A percentile compares a stretch with the other conserved stretches of the same genome.
phyloP scores from a whole-genome alignment of 2,797 vertebrate species.

The Molossus alvarezi region DNA sequence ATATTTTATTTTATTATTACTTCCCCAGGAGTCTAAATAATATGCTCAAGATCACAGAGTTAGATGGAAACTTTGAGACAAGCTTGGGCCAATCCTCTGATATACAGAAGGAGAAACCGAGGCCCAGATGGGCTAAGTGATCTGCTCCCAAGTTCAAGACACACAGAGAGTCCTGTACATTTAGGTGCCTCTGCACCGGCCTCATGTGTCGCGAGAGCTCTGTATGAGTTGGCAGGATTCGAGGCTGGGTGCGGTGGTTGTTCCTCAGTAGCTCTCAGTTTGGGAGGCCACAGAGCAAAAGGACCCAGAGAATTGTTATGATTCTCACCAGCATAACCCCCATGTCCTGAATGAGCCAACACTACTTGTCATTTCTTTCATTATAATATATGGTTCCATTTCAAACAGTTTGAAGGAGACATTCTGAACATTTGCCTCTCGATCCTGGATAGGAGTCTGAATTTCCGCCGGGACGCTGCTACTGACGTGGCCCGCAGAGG shows the following conservation, averaged over 20 bases:
- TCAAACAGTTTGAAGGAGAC: conserved; percentile 89
- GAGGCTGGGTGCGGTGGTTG: not conserved
- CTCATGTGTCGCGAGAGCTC: not conserved
- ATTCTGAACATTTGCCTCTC: conserved; percentile 89
- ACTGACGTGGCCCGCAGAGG: conserved; percentile 88
- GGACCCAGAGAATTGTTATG: rapidly evolving
- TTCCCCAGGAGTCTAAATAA: conserved; percentile 38
- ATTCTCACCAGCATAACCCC: not conserved
- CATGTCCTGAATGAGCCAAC: rapidly evolving
- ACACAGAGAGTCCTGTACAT: no score
- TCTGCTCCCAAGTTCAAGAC: not conserved
- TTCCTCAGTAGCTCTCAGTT: not conserved
- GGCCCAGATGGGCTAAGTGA: not conserved
- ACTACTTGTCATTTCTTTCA: not conserved
- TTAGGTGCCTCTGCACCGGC: not conserved
- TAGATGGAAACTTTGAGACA: conserved; percentile 18
- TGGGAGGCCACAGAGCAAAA: not conserved
- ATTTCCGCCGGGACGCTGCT: conserved; percentile 87
- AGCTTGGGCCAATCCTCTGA: not conserved
- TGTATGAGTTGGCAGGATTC: not conserved
- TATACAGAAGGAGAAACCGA: not conserved
- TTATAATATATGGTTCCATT: not conserved
- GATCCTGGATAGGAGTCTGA: conserved; percentile 90
- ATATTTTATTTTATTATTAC: conserved; percentile 1
- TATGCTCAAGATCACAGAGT: not conserved